These are phyloP conservation scores for Calyptomena viridis DNA, from an alignment of 2,113 vertebrate species.

Conservation along the genomic window DNA sequence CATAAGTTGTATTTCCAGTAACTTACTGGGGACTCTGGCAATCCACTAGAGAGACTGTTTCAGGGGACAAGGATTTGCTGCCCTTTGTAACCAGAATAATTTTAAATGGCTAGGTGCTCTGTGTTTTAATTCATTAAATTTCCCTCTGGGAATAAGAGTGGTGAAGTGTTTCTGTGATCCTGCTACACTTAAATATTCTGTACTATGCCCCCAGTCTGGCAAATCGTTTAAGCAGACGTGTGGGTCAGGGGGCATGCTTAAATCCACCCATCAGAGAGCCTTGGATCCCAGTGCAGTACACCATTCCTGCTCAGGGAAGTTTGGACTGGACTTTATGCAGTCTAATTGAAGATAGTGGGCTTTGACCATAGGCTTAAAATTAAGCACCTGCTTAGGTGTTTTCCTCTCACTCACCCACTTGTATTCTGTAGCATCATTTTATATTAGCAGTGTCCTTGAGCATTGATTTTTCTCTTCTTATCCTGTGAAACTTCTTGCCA, in stretches of 20 bases:
- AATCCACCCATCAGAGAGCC: background rate
- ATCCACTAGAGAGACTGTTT: background rate
- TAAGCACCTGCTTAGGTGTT: background rate
- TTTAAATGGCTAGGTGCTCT: background rate
- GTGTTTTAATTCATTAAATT: background rate
- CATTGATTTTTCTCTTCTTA: background rate
- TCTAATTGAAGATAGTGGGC: background rate
- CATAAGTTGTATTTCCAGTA: background rate
- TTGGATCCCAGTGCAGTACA: background rate
- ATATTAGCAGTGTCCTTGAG: background rate
- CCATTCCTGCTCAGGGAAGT: background rate
- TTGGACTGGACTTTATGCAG: background rate
- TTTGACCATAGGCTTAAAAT: background rate
- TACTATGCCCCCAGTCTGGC: background rate
- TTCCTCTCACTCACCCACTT: background rate
- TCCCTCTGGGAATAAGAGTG: background rate
- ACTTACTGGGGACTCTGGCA: background rate
- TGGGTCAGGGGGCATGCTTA: background rate
- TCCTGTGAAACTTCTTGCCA: background rate
- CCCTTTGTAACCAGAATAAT: background rate
- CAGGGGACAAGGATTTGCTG: background rate
- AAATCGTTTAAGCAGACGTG: background rate
- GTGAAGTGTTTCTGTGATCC: slow-evolving; percentile 4
- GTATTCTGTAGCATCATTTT: background rate
- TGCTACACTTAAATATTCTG: background rate